Conservation (phyloP, 2,113 vertebrate species). For the Brachyistius frenatus region DNA sequence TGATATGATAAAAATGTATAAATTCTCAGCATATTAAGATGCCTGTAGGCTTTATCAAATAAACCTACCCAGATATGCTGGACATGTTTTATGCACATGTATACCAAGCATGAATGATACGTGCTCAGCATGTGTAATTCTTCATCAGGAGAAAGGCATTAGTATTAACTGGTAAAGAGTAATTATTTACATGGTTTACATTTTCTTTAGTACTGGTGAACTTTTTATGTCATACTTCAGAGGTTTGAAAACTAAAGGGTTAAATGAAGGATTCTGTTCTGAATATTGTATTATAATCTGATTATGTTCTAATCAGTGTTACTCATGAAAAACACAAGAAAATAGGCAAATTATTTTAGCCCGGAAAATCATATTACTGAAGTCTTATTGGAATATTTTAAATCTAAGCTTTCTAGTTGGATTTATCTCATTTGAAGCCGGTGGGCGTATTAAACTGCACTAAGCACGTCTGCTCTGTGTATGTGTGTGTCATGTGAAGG, state of each 20-base stretch:
- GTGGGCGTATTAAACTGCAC: slow-evolving; percentile 40
- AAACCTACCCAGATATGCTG: too few relatives aligned
- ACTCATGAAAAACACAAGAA: slow-evolving; percentile 22
- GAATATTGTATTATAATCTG: slow-evolving; percentile 34
- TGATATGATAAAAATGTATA: too few relatives aligned
- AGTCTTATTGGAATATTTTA: slow-evolving; percentile 32
- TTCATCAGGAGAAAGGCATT: background rate
- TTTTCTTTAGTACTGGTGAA: too few relatives aligned
- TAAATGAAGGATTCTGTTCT: slow-evolving; percentile 4
- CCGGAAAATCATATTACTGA: slow-evolving; percentile 12
- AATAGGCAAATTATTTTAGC: slow-evolving; percentile 20
- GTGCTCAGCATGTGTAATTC: background rate
- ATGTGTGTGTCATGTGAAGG: slow-evolving; percentile 66
- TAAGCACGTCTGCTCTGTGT: slow-evolving; percentile 32
- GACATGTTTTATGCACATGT: too few relatives aligned
- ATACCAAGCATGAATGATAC: background rate
- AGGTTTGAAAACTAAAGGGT: slow-evolving; percentile 8
- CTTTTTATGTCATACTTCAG: slow-evolving; percentile 1
- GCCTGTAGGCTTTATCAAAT: too few relatives aligned
- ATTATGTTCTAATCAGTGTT: slow-evolving; percentile 38
- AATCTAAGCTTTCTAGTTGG: slow-evolving; percentile 51
- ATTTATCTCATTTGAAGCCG: slow-evolving; percentile 45
- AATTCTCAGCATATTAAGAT: too few relatives aligned
- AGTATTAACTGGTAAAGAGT: background rate
- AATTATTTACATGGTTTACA: too few relatives aligned